Evolutionary conservation across 1,140 invertebrate species (phyloP), one percentile per base, ranked within the genome.

Genomic region (Wiebesia pumilae): DNA sequence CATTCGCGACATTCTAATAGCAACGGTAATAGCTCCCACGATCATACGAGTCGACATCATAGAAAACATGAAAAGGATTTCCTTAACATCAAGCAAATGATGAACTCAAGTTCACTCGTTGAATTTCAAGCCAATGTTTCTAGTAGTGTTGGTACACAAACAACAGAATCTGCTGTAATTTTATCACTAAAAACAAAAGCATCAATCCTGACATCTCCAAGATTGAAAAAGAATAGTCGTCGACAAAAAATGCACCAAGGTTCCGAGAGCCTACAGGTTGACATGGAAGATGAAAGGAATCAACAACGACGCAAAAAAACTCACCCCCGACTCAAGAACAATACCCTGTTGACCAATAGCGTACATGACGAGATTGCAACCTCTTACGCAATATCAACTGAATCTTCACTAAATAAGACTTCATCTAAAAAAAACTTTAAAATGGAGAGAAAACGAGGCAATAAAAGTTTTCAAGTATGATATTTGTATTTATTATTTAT

Each of bases 291-390:
- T 9, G 90, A 91, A 0, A 91, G 87, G 38, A 82, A 75, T 83
- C 88, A 83, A 9, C 89, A 90, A 12, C 90, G 85, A 6, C 88
- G 90, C 6, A 89, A 87, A 19, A 93, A 93, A 65, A 84, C 89
- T 54, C 90, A 93, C 83, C 89, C 90, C 80, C 80, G 89, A 69
- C 90, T 89, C 65, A 92, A 82, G 24, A 93, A 93, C 71, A 91
- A 83, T 40, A 93, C 93, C 7, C 40, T 93, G 1, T 80, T 93
- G 10, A 93, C 91, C 1, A 94, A 94, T 58, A 93, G 91, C 40
- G 91, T 93, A 19, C 91, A 94, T 69, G 75, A 83, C 16, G 86
- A 87, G 1, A 30, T 83, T 4, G 30, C 33, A 1, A 27, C 62
- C 4, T 19, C 47, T 0, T n/a, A 67, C 19, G 0, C 24, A 71